Conservation (phyloP, 1,140 invertebrate genomes). For the Campoletis sonorensis region DNA sequence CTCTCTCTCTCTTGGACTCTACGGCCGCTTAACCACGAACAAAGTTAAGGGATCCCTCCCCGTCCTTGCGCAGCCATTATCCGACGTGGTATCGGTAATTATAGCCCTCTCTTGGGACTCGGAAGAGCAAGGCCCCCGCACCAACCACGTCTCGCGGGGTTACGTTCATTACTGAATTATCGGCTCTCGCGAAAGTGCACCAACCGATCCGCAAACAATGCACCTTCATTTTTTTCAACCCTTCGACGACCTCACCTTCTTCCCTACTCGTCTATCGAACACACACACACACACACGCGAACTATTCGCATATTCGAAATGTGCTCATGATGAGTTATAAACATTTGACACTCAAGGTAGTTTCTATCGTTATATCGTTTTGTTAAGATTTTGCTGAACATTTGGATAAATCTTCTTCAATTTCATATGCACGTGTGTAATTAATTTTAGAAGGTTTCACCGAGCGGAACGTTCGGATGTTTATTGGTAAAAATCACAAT, state of each 20-base stretch:
- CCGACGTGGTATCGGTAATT: conserved; percentile 76
- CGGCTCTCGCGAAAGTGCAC: conserved; percentile 59
- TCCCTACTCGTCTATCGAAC: neutral
- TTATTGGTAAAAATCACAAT: too few species aligned
- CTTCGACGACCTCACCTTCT: conserved; percentile 47
- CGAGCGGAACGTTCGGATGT: too few species aligned
- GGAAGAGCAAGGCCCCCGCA: conserved; percentile 69
- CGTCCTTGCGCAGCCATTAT: conserved; percentile 61
- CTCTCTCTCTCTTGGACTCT: neutral
- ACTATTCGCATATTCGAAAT: neutral
- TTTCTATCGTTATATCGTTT: too few species aligned
- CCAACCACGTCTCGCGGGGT: conserved; percentile 58
- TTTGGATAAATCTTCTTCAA: too few species aligned
- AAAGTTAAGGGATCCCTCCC: conserved; percentile 71
- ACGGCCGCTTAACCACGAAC: conserved; percentile 27
- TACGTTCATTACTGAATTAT: conserved; percentile 77
- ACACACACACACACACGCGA: neutral
- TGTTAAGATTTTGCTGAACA: too few species aligned
- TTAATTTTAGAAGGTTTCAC: too few species aligned
- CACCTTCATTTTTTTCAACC: conserved; percentile 63
- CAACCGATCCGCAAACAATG: conserved; percentile 72
- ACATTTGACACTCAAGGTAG: too few species aligned
- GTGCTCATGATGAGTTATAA: too few species aligned
- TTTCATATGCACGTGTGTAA: too few species aligned
- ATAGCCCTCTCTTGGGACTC: conserved; percentile 67